phyloP scores from a whole-genome alignment of 92 coral and sea anemone genomes.

The Palythoa grandiflora region DNA sequence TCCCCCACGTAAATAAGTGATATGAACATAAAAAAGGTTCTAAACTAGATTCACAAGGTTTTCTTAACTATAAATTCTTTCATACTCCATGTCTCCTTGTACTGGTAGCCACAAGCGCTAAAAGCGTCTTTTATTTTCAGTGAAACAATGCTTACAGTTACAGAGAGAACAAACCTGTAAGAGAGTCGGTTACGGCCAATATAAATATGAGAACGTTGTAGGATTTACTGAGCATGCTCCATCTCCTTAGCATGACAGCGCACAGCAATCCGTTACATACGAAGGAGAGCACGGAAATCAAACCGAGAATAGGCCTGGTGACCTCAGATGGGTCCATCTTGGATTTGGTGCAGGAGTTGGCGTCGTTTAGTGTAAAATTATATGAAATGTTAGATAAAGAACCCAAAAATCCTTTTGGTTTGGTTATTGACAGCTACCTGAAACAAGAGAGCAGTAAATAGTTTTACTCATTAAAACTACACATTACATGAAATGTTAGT shows the following conservation, averaged over 20 bases:
- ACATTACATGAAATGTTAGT: too few species aligned
- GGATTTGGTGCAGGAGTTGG: background rate
- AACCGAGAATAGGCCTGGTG: constrained; percentile 17
- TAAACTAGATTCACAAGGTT: too few species aligned
- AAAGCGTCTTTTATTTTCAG: background rate
- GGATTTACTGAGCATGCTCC: constrained; percentile 16
- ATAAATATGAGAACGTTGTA: constrained; percentile 37
- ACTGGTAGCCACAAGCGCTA: too few species aligned
- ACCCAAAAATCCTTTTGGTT: background rate
- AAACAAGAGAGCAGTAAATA: too few species aligned
- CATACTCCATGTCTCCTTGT: too few species aligned
- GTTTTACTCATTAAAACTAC: too few species aligned
- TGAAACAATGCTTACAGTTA: background rate
- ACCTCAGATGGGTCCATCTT: constrained; percentile 7
- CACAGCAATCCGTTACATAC: constrained; percentile 31
- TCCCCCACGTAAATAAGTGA: too few species aligned
- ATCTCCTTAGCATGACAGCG: constrained; percentile 25
- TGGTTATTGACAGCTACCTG: too few species aligned
- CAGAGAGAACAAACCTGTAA: constrained; percentile 25
- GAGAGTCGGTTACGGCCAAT: constrained; percentile 20
- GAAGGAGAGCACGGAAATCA: constrained; percentile 15
- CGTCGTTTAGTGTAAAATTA: constrained; percentile 2
- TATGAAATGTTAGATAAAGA: background rate
- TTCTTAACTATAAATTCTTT: too few species aligned
- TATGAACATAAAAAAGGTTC: too few species aligned